Conservation (phyloP, 2,113 vertebrate species). For the Pelecanoides urinatrix region DNA sequence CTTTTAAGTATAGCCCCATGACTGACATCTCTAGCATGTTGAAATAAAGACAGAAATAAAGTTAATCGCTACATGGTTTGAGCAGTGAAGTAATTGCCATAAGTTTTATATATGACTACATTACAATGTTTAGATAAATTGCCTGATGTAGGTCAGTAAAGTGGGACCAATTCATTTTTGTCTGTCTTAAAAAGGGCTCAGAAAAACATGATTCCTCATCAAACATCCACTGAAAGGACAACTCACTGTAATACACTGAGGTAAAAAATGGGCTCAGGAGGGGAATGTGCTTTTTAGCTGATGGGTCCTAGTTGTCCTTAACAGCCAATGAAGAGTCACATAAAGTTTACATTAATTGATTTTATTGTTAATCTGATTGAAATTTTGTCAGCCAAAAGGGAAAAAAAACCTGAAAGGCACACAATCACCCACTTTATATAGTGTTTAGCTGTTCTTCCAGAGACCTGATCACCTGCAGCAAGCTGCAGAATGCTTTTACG, state of each 20-base stretch:
- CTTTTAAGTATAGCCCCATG: background rate
- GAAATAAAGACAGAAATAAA: conserved; percentile 38
- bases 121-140: conserved; percentile 16
- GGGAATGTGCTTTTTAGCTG: background rate
- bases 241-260: background rate
- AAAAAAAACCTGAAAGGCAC: background rate
- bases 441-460: background rate
- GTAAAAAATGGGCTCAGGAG: conserved; percentile 20
- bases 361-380: background rate
- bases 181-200: background rate
- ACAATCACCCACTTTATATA: background rate
- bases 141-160: background rate
- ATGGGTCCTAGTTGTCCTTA: background rate
- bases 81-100: background rate
- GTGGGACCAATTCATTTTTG: conserved; percentile 12
- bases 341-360: background rate
- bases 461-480: background rate
- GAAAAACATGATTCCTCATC: conserved; percentile 25
- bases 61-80: background rate
- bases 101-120: conserved; percentile 2
- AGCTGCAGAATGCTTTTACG: background rate
- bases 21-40: background rate
- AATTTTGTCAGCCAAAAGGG: background rate
- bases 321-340: background rate
- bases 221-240: conserved; percentile 23